Conservation (phyloP, 2,888 invertebrate species). For the Balanococcus diminutus region DNA sequence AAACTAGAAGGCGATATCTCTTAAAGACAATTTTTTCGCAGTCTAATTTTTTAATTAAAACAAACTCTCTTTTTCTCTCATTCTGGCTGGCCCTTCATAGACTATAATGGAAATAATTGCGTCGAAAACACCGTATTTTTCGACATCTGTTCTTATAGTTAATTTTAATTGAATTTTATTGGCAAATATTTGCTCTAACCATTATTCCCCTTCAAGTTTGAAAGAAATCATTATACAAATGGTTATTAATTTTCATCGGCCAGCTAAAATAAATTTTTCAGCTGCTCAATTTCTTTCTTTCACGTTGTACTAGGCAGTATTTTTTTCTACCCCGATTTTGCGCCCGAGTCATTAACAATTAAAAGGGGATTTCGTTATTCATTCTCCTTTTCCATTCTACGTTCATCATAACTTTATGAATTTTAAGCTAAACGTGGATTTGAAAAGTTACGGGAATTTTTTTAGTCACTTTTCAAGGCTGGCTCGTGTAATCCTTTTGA, state of each 20-base stretch:
- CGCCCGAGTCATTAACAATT: not conserved
- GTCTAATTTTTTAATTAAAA: slow-evolving; percentile 43
- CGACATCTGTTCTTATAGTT: slow-evolving; percentile 41
- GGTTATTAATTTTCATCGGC: slow-evolving; percentile 36
- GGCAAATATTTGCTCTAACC: slow-evolving; percentile 32
- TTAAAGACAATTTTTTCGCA: slow-evolving; percentile 19
- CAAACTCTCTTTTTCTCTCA: not conserved
- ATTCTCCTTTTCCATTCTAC: not conserved
- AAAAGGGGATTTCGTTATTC: not conserved
- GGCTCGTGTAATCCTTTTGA: no score
- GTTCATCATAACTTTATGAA: not conserved
- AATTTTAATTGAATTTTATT: slow-evolving; percentile 38
- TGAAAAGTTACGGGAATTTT: no score
- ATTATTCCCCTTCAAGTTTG: slow-evolving; percentile 6
- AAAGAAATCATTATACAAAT: slow-evolving; percentile 36
- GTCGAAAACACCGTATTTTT: slow-evolving; percentile 24
- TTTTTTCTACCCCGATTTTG: not conserved
- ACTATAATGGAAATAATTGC: slow-evolving; percentile 29
- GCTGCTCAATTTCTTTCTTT: slow-evolving; percentile 15
- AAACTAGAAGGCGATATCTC: slow-evolving; percentile 17
- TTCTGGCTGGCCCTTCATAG: not conserved
- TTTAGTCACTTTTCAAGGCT: no score
- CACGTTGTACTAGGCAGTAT: not conserved
- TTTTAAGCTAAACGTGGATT: not conserved
- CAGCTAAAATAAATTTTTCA: not conserved